phyloP scores from a whole-genome alignment of 2,888 invertebrate genomes.

The Torymus auratus region DNA sequence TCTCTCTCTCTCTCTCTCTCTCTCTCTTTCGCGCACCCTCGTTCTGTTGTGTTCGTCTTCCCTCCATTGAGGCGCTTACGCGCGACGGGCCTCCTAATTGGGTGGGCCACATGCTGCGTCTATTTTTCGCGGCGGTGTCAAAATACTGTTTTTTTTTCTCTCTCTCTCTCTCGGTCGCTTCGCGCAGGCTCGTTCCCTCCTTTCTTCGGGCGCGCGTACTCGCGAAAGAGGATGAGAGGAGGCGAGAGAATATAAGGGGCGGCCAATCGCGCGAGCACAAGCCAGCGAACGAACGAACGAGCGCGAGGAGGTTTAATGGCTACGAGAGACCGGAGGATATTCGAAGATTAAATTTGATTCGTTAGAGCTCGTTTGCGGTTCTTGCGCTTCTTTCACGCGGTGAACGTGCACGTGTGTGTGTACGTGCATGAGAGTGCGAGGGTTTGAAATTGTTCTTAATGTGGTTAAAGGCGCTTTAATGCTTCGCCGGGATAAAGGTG shows the following conservation, averaged over 20 bases:
- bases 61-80: slow-evolving; percentile 62
- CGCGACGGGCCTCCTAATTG: slow-evolving; percentile 72
- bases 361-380: slow-evolving; percentile 49
- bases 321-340: slow-evolving; percentile 39
- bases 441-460: slow-evolving; percentile 33
- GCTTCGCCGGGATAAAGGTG: neutral
- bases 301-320: slow-evolving; percentile 23
- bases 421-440: neutral
- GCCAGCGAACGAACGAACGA: no score
- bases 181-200: neutral
- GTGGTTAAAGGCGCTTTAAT: slow-evolving; percentile 38
- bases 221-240: neutral
- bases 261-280: slow-evolving; percentile 29
- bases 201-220: neutral
- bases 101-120: slow-evolving; percentile 74
- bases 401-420: neutral
- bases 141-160: slow-evolving; percentile 72
- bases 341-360: slow-evolving; percentile 54
- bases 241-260: neutral
- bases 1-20: neutral
- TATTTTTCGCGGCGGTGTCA: slow-evolving; percentile 74
- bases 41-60: slow-evolving; percentile 62
- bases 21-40: neutral
- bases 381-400: neutral
- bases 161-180: slow-evolving; percentile 57